A percentile compares a stretch with the other conserved stretches of the same genome.
Conservation (phyloP, 2,113 vertebrate genomes). For the Piliocolobus tephrosceles region DNA sequence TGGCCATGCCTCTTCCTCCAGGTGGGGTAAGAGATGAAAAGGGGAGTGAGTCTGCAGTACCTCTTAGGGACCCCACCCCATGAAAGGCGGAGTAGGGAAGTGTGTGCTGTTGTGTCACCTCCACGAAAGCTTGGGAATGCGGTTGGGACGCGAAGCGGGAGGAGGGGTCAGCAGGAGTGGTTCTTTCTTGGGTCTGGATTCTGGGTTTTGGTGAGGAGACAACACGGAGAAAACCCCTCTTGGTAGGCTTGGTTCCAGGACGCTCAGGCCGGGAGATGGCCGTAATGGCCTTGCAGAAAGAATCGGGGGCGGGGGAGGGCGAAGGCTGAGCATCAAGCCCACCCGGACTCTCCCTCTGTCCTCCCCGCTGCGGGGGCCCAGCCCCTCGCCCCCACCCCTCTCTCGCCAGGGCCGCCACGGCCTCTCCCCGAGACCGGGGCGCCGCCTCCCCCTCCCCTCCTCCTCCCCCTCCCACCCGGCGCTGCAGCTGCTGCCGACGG, state of each 20-base stretch:
- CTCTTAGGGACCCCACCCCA: conserved; percentile 6
- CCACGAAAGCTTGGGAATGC: conserved; percentile 36
- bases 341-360: not conserved
- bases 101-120: not conserved
- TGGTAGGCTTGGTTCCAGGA: not conserved
- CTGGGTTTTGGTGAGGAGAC: not conserved
- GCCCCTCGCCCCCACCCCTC: not conserved
- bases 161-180: not conserved
- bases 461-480: conserved; percentile 77
- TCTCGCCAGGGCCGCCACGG: conserved; percentile 37
- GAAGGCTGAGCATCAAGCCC: not conserved
- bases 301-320: not conserved
- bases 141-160: not conserved
- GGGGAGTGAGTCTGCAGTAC: not conserved
- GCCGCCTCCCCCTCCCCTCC: conserved; percentile 69
- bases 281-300: not conserved
- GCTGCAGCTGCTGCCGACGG: conserved; percentile 84
- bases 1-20: not conserved
- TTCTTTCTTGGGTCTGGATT: conserved; percentile 31
- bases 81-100: not conserved
- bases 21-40: not conserved
- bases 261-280: not conserved
- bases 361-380: not conserved
- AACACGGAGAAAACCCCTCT: not conserved
- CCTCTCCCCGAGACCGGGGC: conserved; percentile 76